Conservation (phyloP, 2,797 vertebrate genomes). For the Hemibagrus guttatus region DNA sequence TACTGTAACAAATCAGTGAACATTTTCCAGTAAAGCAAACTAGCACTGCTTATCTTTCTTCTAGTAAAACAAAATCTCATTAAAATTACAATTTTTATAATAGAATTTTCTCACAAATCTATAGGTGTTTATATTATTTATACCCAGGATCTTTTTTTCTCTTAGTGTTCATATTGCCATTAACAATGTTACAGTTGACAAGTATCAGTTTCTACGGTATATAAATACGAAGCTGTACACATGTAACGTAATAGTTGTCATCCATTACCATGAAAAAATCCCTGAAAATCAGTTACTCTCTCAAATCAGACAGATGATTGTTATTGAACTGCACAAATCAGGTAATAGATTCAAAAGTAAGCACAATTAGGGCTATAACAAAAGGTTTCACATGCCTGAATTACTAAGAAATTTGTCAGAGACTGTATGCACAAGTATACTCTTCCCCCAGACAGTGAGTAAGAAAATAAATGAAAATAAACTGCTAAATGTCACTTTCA, state of each 20-base stretch:
- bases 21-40: not conserved
- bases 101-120: not conserved
- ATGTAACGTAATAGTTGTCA: not conserved
- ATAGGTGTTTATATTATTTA: not conserved
- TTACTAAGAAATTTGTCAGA: not conserved
- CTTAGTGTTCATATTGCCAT: not conserved
- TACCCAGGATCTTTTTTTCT: not conserved
- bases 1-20: not conserved
- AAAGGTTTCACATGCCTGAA: not conserved
- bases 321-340: not conserved
- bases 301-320: not conserved
- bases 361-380: not conserved
- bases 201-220: not conserved
- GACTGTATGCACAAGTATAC: not conserved
- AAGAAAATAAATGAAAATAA: not conserved
- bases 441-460: conserved; percentile 2
- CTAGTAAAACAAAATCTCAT: not conserved
- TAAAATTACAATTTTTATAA: not conserved
- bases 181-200: not conserved
- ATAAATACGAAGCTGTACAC: not conserved
- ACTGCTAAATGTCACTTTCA: not conserved
- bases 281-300: not conserved
- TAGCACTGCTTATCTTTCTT: not conserved
- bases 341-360: not conserved
- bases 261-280: not conserved